These are phyloP conservation scores for Callitettix versicolor DNA, from an alignment of 1,140 invertebrate genomes.

Conservation along the genomic window DNA sequence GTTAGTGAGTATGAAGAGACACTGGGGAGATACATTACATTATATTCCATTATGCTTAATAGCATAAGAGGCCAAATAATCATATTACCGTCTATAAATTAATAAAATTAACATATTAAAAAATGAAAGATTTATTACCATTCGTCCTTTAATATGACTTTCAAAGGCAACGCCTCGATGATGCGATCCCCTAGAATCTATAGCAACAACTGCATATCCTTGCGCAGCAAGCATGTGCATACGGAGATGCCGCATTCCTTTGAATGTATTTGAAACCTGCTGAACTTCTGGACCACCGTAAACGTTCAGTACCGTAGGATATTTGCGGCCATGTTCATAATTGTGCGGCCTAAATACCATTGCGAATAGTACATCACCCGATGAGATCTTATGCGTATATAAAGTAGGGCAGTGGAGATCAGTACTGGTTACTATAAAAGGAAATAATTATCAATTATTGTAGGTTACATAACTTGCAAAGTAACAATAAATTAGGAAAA, in stretches of 20 bases:
- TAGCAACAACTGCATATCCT: conserved; percentile 90
- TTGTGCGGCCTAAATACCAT: conserved; percentile 86
- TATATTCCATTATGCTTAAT: too few relatives aligned
- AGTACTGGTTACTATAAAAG: background rate
- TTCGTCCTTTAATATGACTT: conserved; percentile 70
- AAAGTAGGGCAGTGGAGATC: conserved; percentile 58
- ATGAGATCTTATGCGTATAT: conserved; percentile 56
- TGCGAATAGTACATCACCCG: conserved; percentile 70
- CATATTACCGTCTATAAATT: too few relatives aligned
- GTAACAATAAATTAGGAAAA: too few relatives aligned
- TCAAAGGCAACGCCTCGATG: conserved; percentile 89
- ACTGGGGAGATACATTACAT: too few relatives aligned
- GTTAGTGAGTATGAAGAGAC: too few relatives aligned
- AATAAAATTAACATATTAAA: too few relatives aligned
- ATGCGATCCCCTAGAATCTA: conserved; percentile 90
- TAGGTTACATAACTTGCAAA: too few relatives aligned
- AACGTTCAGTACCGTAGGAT: conserved; percentile 91
- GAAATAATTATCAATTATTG: background rate
- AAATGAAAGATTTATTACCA: too few relatives aligned
- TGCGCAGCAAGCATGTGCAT: conserved; percentile 93
- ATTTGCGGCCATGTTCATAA: conserved; percentile 61
- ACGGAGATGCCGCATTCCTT: conserved; percentile 81
- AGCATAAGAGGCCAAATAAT: too few relatives aligned
- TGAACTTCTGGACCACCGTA: conserved; percentile 98
- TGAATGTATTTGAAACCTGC: conserved; percentile 91